Evolutionary conservation across 2,113 vertebrate genomes (phyloP).

Genomic region (Epinephelus moara): DNA sequence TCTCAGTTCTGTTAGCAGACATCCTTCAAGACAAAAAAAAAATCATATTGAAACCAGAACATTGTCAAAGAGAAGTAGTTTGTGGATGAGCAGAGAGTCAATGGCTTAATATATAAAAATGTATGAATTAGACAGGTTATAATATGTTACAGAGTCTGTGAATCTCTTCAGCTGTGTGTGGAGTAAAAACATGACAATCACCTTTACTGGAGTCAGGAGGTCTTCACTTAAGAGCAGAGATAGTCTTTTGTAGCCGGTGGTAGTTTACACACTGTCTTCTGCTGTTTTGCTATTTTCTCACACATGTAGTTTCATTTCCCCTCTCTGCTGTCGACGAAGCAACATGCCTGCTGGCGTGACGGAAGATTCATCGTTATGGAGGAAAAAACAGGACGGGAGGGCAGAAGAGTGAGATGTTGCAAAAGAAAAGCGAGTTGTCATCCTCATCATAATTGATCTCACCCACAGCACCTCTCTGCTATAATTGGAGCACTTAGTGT

Average conservation of each 20-base stretch:
- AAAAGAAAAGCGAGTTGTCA: background rate
- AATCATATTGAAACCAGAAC: background rate
- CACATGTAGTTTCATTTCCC: background rate
- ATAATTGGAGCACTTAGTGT: constrained; percentile 64
- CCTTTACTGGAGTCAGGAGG: background rate
- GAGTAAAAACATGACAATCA: background rate
- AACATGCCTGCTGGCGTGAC: no score
- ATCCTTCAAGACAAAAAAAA: background rate
- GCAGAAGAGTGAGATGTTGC: background rate
- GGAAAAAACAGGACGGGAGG: background rate
- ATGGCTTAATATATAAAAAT: background rate
- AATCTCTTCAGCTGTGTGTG: background rate
- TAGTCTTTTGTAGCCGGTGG: background rate
- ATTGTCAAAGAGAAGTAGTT: background rate
- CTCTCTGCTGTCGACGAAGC: background rate
- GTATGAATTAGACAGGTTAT: background rate
- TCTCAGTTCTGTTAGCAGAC: background rate
- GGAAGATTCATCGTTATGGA: background rate
- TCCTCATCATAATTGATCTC: constrained; percentile 48
- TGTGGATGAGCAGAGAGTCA: background rate
- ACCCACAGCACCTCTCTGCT: constrained; percentile 29
- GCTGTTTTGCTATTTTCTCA: background rate
- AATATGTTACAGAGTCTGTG: background rate
- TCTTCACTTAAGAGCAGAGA: background rate
- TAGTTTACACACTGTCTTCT: no score